Conservation (phyloP, 1,140 invertebrate genomes). For the Drosophila kohkoa region DNA sequence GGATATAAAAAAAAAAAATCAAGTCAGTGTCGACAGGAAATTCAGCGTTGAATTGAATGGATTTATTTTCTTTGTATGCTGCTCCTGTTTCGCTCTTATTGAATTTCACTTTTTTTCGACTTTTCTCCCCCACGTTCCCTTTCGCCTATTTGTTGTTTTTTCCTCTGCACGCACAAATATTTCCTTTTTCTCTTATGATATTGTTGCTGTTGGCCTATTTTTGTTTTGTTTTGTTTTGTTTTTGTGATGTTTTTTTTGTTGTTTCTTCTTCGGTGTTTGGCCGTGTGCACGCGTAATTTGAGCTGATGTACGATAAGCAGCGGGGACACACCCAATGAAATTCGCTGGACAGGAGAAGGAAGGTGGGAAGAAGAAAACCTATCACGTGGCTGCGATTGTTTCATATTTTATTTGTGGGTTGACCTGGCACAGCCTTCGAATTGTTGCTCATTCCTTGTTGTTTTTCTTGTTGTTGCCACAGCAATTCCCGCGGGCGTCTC, state of each 20-base stretch:
- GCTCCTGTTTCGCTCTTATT: constrained; percentile 48
- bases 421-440: constrained; percentile 32
- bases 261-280: constrained; percentile 37
- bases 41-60: constrained; percentile 42
- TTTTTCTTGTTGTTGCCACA: constrained; percentile 35
- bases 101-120: constrained; percentile 34
- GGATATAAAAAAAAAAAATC: constrained; percentile 56
- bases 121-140: neutral
- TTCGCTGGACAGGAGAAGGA: neutral
- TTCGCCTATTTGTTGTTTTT: constrained; percentile 30
- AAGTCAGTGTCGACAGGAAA: constrained; percentile 15
- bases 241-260: constrained; percentile 19
- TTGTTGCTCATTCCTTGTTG: neutral
- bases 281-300: constrained; percentile 69
- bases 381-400: constrained; percentile 66
- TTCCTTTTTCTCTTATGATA: constrained; percentile 39
- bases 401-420: constrained; percentile 51
- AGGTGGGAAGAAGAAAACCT: constrained; percentile 36
- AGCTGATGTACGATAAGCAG: constrained; percentile 72
- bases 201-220: constrained; percentile 10
- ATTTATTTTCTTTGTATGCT: constrained; percentile 61
- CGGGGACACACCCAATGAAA: neutral
- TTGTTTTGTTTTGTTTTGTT: constrained; percentile 18
- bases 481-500: constrained; percentile 39
- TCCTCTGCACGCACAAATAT: constrained; percentile 68